A percentile compares a stretch with the other conserved stretches of the same genome.
Conservation (phyloP, 2,888 invertebrate species). For the Agapostemon virescens region DNA sequence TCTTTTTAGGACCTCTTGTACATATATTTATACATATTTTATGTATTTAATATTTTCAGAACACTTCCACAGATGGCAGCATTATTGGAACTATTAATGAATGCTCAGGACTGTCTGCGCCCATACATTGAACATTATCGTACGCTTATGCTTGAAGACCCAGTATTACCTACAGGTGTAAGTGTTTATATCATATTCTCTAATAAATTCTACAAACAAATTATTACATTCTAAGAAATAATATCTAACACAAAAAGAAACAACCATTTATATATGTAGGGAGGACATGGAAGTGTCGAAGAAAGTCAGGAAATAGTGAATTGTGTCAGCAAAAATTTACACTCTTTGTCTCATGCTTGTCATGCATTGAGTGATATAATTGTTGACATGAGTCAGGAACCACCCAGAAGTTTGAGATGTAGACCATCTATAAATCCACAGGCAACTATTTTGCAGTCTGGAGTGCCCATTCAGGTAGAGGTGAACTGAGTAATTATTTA, state of each 20-base stretch:
- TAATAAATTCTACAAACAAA: neutral
- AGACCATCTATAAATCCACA: conserved; percentile 88
- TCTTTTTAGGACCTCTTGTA: no score
- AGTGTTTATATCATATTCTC: conserved; percentile 48
- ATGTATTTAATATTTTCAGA: conserved; percentile 43
- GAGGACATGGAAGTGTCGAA: conserved; percentile 78
- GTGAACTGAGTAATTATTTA: conserved; percentile 69
- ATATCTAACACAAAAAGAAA: neutral
- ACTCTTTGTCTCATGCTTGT: conserved; percentile 92
- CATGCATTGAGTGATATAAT: conserved; percentile 94
- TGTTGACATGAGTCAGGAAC: conserved; percentile 85
- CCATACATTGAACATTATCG: conserved; percentile 86
- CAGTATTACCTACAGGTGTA: conserved; percentile 80
- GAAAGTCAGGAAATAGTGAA: conserved; percentile 86
- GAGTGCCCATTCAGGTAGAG: conserved; percentile 85
- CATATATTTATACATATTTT: neutral
- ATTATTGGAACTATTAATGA: conserved; percentile 82
- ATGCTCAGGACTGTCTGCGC: conserved; percentile 83
- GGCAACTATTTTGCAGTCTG: conserved; percentile 85
- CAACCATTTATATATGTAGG: conserved; percentile 36
- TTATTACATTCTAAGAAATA: neutral
- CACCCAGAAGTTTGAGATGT: conserved; percentile 87
- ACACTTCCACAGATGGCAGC: conserved; percentile 82
- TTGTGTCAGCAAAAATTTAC: conserved; percentile 89
- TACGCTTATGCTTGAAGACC: conserved; percentile 84